Evolutionary conservation across 2,888 invertebrate genomes (phyloP).

Genomic region (Osmoderma eremita): DNA sequence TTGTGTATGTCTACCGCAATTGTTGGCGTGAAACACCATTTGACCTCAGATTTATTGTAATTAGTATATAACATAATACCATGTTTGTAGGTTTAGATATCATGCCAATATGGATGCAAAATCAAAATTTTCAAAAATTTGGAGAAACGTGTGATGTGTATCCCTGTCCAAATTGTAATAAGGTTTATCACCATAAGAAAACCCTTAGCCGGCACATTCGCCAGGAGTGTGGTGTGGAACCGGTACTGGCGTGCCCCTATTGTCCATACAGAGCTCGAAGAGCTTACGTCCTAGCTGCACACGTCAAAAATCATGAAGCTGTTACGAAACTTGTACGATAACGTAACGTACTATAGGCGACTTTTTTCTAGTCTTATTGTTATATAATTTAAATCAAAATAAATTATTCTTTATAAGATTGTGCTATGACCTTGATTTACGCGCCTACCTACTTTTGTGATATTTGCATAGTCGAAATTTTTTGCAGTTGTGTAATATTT

Average conservation of each 20-base stretch:
- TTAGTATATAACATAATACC: neutral
- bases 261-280: constrained; percentile 77
- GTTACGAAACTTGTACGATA: constrained; percentile 1
- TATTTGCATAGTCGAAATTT: too few species aligned
- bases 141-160: constrained; percentile 59
- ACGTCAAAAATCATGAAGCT: constrained; percentile 56
- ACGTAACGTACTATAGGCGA: neutral
- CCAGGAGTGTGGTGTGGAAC: constrained; percentile 67
- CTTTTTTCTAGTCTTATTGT: constrained; percentile 1
- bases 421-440: neutral
- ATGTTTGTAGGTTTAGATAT: constrained; percentile 39
- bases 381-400: neutral
- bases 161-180: constrained; percentile 64
- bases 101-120: constrained; percentile 29
- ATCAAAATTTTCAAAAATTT: neutral
- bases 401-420: neutral
- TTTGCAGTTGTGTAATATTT: too few species aligned
- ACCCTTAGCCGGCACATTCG: constrained; percentile 64
- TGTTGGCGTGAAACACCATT: too few species aligned
- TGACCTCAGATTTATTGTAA: too few species aligned
- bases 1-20: too few species aligned
- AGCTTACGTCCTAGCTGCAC: constrained; percentile 64
- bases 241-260: constrained; percentile 63
- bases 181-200: constrained; percentile 65
- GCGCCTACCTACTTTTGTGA: too few species aligned